Evolutionary conservation across 30 jellyfish, hydroid and myxozoan genomes (phyloP).

Genomic region (Chironex yamaguchii): DNA sequence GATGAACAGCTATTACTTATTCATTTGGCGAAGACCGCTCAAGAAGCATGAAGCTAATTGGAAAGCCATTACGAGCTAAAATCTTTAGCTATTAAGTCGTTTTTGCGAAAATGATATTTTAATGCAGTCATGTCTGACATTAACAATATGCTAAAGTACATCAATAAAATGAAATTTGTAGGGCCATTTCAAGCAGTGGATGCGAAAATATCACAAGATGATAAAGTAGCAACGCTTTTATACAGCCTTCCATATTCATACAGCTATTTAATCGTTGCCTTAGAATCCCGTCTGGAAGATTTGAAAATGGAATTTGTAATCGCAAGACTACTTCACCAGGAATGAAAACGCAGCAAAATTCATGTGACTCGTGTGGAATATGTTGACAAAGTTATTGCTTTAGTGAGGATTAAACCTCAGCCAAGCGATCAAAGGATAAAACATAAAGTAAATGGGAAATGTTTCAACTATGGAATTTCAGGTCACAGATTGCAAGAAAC

Average conservation of each 20-base stretch:
- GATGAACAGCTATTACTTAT: too few relatives aligned
- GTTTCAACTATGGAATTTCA: too few relatives aligned
- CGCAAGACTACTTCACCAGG: slow-evolving; percentile 22
- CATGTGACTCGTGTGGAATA: too few relatives aligned
- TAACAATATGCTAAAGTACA: neutral
- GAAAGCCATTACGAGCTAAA: slow-evolving; percentile 9
- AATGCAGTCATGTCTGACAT: slow-evolving; percentile 7
- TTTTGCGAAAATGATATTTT: slow-evolving; percentile 8
- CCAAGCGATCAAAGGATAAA: neutral
- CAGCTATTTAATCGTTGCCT: slow-evolving; percentile 7
- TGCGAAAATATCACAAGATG: slow-evolving; percentile 13
- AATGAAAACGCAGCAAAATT: too few relatives aligned
- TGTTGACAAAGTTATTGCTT: too few relatives aligned
- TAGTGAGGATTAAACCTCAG: neutral
- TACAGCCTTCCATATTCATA: slow-evolving; percentile 39
- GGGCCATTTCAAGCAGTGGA: slow-evolving; percentile 40
- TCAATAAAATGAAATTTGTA: slow-evolving; percentile 12
- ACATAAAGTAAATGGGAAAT: neutral
- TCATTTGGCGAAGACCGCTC: too few relatives aligned
- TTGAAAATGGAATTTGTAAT: neutral
- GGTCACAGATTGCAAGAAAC: too few relatives aligned
- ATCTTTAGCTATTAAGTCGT: slow-evolving; percentile 18
- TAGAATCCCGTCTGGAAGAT: slow-evolving; percentile 15
- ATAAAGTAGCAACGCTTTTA: slow-evolving; percentile 21
- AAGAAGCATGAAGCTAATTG: slow-evolving; percentile 6